These are phyloP conservation scores for Drosophila mayri DNA, from an alignment of 1,140 invertebrate species.

Conservation along the genomic window DNA sequence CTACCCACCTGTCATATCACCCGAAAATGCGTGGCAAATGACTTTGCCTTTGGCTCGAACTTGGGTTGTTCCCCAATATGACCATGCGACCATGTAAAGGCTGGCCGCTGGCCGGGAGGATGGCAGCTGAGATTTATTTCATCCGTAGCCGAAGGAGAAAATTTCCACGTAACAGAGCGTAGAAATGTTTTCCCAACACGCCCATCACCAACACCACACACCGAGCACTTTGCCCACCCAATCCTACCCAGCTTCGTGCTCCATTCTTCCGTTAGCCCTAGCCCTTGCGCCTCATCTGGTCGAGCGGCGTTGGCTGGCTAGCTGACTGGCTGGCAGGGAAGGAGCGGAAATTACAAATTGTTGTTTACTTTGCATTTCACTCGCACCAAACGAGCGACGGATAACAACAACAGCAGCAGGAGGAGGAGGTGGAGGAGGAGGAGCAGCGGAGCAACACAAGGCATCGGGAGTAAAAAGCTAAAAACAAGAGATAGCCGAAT, in stretches of 20 bases:
- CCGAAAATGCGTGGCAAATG: constrained; percentile 51
- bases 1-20: constrained; percentile 22
- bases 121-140: constrained; percentile 69
- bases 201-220: constrained; percentile 25
- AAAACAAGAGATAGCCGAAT: constrained; percentile 33
- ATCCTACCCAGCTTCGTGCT: background rate
- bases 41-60: constrained; percentile 41
- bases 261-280: constrained; percentile 6
- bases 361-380: constrained; percentile 78
- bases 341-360: constrained; percentile 78
- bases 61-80: constrained; percentile 10
- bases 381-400: constrained; percentile 59
- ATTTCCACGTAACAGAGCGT: constrained; percentile 77
- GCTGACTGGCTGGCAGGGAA: constrained; percentile 33
- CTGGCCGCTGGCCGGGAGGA: constrained; percentile 13
- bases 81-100: constrained; percentile 17
- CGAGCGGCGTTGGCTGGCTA: constrained; percentile 15
- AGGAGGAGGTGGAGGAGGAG: background rate
- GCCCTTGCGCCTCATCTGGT: constrained; percentile 29
- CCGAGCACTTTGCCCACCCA: constrained; percentile 4
- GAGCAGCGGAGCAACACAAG: constrained; percentile 22
- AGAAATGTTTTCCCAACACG: constrained; percentile 60
- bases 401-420: constrained; percentile 31
- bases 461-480: constrained; percentile 41
- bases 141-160: constrained; percentile 71